Base-by-base conservation (phyloP, 2,888 invertebrate genomes). In the Andrena praecox region DNA sequence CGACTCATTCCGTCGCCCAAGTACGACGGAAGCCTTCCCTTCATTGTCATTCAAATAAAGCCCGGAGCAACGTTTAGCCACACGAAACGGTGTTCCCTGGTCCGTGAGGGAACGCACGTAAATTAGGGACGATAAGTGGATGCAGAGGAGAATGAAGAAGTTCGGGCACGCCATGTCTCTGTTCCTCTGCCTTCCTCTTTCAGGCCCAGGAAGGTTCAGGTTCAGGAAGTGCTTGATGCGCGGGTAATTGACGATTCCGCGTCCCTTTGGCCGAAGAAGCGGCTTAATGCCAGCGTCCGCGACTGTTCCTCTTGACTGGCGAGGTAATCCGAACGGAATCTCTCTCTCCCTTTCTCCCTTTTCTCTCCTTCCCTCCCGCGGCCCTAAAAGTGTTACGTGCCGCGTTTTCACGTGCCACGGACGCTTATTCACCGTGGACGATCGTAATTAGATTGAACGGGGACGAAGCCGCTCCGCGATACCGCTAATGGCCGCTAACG, bases 51-150 rank as follows among this genome's bases (percentile, higher is more conserved):
- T 84, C 71, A 84, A 84, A 84, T 76, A 50, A 42, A 64, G 56
- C 69, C 24, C 68, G 82, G 48, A 64, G 69, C 48, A 42, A 77
- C 59, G 63, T 85, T 85, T 84, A 85, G 77, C 62, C 72, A 77
- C 84, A 85, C 84, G 84, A 73, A 74, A 77, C 60, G 62, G 71
- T 62, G 60, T 62, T 29, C 35, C 27, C 35, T 35, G 56, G 56
- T 27, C 2, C 27, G 63, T 7, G 50, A 50, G 29, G 42, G 29
- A 60, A 76, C 70, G 67, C 77, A 82, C 82, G 79, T 84, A 86
- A 86, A 86, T 86, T 86, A 84, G 79, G 79, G 62, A 75, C 79
- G 82, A 86, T 86, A 86, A 86, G 82, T 86, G 86, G 82, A 70
- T 35, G 67, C 68, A 56, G 56, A 56, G 67, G 56, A 69, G 86